Evolutionary conservation across 2,888 invertebrate species (phyloP).

Genomic region (Cephus rjabovi): DNA sequence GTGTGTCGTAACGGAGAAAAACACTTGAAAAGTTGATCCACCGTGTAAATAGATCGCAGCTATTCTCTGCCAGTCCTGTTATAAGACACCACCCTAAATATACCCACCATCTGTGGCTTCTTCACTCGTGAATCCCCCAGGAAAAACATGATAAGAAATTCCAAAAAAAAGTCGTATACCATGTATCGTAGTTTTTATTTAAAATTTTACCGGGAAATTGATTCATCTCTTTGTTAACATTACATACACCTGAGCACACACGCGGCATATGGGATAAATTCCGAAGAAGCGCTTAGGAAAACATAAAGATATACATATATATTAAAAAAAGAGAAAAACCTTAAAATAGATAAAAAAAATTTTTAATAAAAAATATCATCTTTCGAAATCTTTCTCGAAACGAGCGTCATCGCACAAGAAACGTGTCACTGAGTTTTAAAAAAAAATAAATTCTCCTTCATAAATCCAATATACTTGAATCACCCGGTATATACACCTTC

Average conservation of each 20-base stretch:
- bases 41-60: slow-evolving; percentile 6
- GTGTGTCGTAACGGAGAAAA: slow-evolving; percentile 7
- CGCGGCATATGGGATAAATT: neutral
- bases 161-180: neutral
- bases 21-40: slow-evolving; percentile 16
- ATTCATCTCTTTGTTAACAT: neutral
- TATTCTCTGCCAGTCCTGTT: neutral
- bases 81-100: neutral
- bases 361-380: no score
- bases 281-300: neutral
- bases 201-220: neutral
- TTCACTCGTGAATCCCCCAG: neutral
- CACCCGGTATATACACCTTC: neutral
- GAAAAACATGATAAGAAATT: neutral
- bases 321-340: neutral
- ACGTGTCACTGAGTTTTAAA: neutral
- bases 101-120: neutral
- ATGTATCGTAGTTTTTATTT: neutral
- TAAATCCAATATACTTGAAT: neutral
- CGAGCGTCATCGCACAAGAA: neutral
- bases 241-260: neutral
- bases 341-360: neutral
- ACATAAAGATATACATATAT: neutral
- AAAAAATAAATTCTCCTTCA: neutral
- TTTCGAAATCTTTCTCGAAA: no score